phyloP scores from a whole-genome alignment of 2,113 vertebrate species.

The Anseranas semipalmata region DNA sequence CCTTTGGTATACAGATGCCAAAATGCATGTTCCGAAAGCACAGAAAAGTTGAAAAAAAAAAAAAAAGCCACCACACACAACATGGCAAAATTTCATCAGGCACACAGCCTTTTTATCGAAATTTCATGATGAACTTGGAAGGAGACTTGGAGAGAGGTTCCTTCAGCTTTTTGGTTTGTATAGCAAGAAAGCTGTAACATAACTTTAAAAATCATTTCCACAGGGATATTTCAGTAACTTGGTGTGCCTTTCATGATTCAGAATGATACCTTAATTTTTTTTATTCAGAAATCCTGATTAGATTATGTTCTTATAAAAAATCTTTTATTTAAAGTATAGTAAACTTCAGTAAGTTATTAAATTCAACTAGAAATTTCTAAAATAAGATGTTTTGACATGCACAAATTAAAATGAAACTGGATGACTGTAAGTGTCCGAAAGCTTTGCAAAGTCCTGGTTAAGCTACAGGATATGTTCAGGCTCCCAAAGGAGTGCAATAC shows the following conservation, averaged over 20 bases:
- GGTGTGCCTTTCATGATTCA: not conserved
- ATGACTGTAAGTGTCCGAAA: not conserved
- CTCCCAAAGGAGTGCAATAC: not conserved
- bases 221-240: not conserved
- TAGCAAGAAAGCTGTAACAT: not conserved
- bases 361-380: not conserved
- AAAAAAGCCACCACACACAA: not conserved
- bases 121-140: not conserved
- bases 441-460: not conserved
- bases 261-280: not conserved
- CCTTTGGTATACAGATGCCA: not conserved
- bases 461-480: not conserved
- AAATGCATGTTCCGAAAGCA: conserved; percentile 19
- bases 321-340: not conserved
- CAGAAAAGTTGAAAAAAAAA: not conserved
- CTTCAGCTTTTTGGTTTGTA: not conserved
- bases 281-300: not conserved
- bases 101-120: not conserved
- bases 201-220: not conserved
- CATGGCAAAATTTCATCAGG: not conserved
- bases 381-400: not conserved
- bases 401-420: not conserved
- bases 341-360: not conserved
- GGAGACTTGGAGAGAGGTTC: not conserved
- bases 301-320: not conserved